phyloP scores from a whole-genome alignment of 2,888 invertebrate genomes.

The Eristalinus sepulchralis region DNA sequence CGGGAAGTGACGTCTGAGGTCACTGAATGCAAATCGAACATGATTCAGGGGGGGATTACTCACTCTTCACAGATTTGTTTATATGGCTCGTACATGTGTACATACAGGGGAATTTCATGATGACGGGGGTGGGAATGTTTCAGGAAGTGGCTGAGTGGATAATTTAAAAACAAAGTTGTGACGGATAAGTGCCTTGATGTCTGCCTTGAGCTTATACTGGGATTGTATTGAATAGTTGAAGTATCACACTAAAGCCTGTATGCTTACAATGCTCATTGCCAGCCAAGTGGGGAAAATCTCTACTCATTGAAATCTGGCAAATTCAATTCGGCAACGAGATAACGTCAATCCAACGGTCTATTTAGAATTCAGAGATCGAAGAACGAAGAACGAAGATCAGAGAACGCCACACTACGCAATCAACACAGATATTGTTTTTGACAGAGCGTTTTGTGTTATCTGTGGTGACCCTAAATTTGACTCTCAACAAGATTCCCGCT shows the following conservation, averaged over 20 bases:
- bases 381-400: neutral
- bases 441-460: neutral
- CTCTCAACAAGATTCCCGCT: neutral
- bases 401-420: neutral
- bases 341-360: neutral
- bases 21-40: neutral
- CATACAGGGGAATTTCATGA: neutral
- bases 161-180: too few relatives aligned
- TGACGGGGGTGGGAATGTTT: neutral
- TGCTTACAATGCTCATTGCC: neutral
- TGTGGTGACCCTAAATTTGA: constrained; percentile 7
- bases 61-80: neutral
- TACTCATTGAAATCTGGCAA: neutral
- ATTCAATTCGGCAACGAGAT: neutral
- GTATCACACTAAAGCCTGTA: neutral
- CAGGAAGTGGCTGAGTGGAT: neutral
- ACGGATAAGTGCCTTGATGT: neutral
- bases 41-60: neutral
- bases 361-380: neutral
- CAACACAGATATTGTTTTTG: neutral
- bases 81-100: neutral
- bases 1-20: neutral
- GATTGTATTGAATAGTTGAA: neutral
- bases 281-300: neutral
- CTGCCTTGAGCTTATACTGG: neutral